A percentile compares a stretch with the other conserved stretches of the same genome.
Evolutionary conservation across 1,140 invertebrate species (phyloP).

Genomic region (Drosophila mauritiana): DNA sequence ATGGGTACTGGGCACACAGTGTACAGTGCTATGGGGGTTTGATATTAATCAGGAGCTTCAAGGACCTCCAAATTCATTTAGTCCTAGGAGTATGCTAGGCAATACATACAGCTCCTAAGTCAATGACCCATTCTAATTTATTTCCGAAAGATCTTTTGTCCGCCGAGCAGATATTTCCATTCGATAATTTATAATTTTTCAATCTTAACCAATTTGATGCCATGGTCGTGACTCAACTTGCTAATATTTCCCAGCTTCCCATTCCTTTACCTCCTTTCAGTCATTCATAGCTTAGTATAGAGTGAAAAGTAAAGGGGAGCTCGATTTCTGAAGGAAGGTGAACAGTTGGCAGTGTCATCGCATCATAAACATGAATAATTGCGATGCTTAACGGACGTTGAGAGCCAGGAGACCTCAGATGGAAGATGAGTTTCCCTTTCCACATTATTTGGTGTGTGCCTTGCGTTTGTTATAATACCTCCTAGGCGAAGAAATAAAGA

Average conservation of each 20-base stretch:
- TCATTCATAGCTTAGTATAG: constrained; percentile 24
- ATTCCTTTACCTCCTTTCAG: not conserved
- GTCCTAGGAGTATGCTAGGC: not conserved
- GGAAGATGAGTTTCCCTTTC: not conserved
- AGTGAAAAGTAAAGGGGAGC: constrained; percentile 21
- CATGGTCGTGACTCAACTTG: constrained; percentile 34
- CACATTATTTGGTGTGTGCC: constrained; percentile 1
- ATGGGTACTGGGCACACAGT: not conserved
- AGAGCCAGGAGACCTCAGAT: constrained; percentile 64
- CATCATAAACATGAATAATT: constrained; percentile 81
- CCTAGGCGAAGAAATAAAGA: not conserved
- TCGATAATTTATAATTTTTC: constrained; percentile 41
- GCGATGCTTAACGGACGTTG: constrained; percentile 72
- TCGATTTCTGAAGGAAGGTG: constrained; percentile 3
- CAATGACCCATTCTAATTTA: too few species aligned
- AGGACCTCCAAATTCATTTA: not conserved
- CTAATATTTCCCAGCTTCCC: constrained; percentile 1
- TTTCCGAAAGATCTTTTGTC: not conserved
- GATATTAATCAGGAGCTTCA: constrained; percentile 9
- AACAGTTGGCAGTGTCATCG: constrained; percentile 54
- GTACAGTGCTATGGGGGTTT: not conserved
- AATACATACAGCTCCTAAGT: not conserved
- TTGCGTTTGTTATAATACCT: constrained; percentile 10
- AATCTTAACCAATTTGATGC: constrained; percentile 44
- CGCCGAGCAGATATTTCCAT: constrained; percentile 17